Evolutionary conservation across 2,113 vertebrate genomes (phyloP).

Genomic region (Geococcyx californianus): DNA sequence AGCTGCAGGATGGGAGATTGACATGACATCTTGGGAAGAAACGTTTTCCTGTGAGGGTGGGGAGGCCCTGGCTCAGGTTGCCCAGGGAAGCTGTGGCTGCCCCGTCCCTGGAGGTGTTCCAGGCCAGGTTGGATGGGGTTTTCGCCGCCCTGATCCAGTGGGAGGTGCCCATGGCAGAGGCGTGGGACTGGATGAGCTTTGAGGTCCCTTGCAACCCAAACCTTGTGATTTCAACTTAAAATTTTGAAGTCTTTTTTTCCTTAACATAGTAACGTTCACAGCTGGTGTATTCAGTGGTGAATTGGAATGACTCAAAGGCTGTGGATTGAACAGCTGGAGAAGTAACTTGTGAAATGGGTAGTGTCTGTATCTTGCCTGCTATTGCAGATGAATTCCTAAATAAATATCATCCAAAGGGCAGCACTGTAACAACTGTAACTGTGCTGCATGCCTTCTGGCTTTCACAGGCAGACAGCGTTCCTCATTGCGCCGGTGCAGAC

Average conservation of each 20-base stretch:
- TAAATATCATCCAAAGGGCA: neutral
- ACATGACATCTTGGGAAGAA: no score
- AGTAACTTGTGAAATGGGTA: neutral
- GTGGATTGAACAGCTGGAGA: neutral
- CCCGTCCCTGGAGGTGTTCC: no score
- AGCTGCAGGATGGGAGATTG: no score
- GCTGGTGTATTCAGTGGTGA: neutral
- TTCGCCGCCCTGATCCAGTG: no score
- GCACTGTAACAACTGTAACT: neutral
- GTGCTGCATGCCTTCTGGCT: neutral
- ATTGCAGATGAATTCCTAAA: neutral
- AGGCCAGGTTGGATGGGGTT: no score
- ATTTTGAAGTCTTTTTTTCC: neutral
- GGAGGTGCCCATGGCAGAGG: no score
- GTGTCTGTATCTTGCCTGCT: neutral
- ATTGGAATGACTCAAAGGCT: neutral
- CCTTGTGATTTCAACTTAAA: no score
- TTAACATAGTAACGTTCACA: fast-evolving
- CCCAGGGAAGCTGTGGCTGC: no score
- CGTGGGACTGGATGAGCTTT: no score
- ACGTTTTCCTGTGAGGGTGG: no score
- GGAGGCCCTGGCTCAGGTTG: no score
- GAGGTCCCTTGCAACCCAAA: no score
- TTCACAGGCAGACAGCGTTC: neutral
- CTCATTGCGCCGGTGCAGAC: neutral